A percentile compares a stretch with the other conserved stretches of the same genome.
Evolutionary conservation across 1,140 invertebrate genomes (phyloP).

Genomic region (Neodiprion fabricii): DNA sequence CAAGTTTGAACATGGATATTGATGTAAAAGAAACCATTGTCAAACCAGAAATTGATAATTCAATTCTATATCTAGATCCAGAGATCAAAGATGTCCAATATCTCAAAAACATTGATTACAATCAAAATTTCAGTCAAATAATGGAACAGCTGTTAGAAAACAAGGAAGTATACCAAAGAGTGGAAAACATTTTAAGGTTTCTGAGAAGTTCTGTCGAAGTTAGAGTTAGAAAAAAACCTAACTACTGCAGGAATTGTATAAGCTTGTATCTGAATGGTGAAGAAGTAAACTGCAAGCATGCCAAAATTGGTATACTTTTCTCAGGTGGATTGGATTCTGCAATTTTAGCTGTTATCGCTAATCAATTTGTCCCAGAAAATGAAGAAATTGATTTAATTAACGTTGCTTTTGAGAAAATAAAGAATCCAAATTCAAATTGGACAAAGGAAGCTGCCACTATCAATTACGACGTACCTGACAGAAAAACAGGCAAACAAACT

Average conservation of each 20-base stretch:
- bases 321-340: slow-evolving; percentile 96
- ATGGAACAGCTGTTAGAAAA: slow-evolving; percentile 57
- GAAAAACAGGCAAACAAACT: slow-evolving; percentile 78
- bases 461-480: slow-evolving; percentile 79
- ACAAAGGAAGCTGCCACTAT: slow-evolving; percentile 26
- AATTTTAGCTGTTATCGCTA: slow-evolving; percentile 80
- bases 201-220: slow-evolving; percentile 70
- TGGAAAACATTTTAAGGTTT: slow-evolving; percentile 61
- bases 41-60: slow-evolving; percentile 24
- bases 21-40: slow-evolving; percentile 43
- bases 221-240: slow-evolving; percentile 70
- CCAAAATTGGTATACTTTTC: slow-evolving; percentile 87
- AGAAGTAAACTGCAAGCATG: slow-evolving; percentile 65
- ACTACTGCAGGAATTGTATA: slow-evolving; percentile 72
- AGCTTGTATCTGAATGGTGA: slow-evolving; percentile 34
- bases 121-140: slow-evolving; percentile 58
- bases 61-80: slow-evolving; percentile 50
- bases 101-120: slow-evolving; percentile 52
- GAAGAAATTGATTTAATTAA: slow-evolving; percentile 94
- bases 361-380: slow-evolving; percentile 72
- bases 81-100: slow-evolving; percentile 50
- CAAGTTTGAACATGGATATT: slow-evolving; percentile 49
- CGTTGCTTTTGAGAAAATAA: slow-evolving; percentile 85
- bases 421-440: slow-evolving; percentile 30
- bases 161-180: slow-evolving; percentile 53